phyloP scores from a whole-genome alignment of 2,888 invertebrate species.

The Protodeltote pygarga region DNA sequence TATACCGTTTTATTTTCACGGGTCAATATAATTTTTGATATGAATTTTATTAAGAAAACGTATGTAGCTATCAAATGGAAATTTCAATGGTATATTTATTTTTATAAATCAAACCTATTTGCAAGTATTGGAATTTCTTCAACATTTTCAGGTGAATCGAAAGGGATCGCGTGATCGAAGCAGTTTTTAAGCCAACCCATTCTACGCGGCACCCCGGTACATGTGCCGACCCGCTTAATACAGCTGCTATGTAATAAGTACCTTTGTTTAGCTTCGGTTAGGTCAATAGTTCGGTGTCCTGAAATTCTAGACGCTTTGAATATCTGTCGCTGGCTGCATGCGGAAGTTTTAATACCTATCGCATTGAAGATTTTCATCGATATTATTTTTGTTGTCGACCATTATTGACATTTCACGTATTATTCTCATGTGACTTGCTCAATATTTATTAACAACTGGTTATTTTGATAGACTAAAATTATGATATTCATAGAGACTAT shows the following conservation, averaged over 20 bases:
- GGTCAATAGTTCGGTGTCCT: constrained; percentile 54
- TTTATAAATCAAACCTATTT: constrained; percentile 21
- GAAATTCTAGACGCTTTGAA: constrained; percentile 36
- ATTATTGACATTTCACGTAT: no score
- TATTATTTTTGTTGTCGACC: background rate
- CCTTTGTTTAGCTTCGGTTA: constrained; percentile 54
- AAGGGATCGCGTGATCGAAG: constrained; percentile 75
- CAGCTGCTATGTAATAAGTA: constrained; percentile 58
- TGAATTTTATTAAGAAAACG: constrained; percentile 19
- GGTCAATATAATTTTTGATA: constrained; percentile 28
- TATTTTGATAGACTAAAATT: no score
- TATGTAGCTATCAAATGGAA: constrained; percentile 14
- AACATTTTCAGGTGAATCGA: constrained; percentile 59
- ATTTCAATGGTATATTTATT: constrained; percentile 21
- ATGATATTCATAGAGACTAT: no score
- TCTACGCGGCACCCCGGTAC: constrained; percentile 61
- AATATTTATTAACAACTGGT: no score
- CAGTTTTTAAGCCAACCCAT: constrained; percentile 64
- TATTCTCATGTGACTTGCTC: no score
- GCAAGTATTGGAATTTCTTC: constrained; percentile 33
- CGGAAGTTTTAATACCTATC: background rate
- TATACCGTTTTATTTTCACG: constrained; percentile 30
- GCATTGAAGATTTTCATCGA: background rate
- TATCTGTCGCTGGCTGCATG: constrained; percentile 19
- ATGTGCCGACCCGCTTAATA: constrained; percentile 50